phyloP scores from a whole-genome alignment of 2,888 invertebrate species.

The Hyposoter didymator region DNA sequence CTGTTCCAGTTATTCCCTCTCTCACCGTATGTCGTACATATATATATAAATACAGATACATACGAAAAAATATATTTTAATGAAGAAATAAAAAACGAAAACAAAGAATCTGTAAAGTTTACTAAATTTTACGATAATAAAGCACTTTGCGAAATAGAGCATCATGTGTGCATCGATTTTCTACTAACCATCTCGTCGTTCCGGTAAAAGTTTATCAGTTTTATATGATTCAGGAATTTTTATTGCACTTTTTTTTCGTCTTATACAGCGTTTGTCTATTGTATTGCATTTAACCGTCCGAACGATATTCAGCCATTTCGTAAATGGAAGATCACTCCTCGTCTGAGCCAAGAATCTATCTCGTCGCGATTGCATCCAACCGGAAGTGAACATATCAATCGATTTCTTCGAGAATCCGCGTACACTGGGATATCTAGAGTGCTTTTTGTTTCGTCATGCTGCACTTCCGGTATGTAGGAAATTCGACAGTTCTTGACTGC shows the following conservation, averaged over 20 bases:
- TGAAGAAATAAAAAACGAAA: constrained; percentile 29
- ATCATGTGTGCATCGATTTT: constrained; percentile 29
- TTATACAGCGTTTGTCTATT: background rate
- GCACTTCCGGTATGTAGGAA: constrained; percentile 73
- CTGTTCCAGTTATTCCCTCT: background rate
- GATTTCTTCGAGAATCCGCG: constrained; percentile 76
- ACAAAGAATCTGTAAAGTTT: constrained; percentile 74
- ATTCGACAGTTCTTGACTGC: constrained; percentile 78
- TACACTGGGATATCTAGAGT: constrained; percentile 79
- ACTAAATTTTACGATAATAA: constrained; percentile 80
- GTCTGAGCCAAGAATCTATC: constrained; percentile 77
- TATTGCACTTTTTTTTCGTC: background rate
- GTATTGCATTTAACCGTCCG: background rate
- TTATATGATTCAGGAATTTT: background rate
- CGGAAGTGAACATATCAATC: constrained; percentile 79
- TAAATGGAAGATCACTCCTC: constrained; percentile 80
- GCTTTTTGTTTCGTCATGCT: constrained; percentile 58
- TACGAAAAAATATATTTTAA: constrained; percentile 3
- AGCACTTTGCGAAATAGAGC: constrained; percentile 77
- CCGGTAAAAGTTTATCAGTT: background rate
- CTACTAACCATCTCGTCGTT: constrained; percentile 8
- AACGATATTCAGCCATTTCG: constrained; percentile 65
- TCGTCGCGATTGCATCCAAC: constrained; percentile 77
- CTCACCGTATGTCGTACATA: background rate
- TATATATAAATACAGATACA: background rate